Evolutionary conservation across 2,797 vertebrate genomes (phyloP), one percentile per base, ranked within the genome.

Genomic region (Harpagifer antarcticus): DNA sequence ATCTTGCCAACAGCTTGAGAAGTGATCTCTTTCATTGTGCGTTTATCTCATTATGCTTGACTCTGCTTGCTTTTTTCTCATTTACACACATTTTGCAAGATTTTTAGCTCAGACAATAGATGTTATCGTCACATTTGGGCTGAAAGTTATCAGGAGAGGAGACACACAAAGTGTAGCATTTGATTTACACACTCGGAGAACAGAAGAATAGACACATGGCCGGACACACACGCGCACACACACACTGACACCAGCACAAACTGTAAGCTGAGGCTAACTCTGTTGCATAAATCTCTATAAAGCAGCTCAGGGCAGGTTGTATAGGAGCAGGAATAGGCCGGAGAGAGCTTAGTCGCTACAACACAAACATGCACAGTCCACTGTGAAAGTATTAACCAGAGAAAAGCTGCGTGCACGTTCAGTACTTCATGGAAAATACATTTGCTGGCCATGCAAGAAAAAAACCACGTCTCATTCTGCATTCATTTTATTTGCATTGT

Each of bases 261-360:
- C 68, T 86, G 63, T 81, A 84, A 91, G 90, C 88, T 76, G 67
- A 87, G 83, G 85, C 89, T 91, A 86, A 91, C 86, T 83, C 88
- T 60, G 76, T 86, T 76, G 86, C 87, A 91, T 93, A 93, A 93
- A 88, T 86, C 92, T 92, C 84, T 84, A 87, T 84, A 90, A 91
- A 92, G 90, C 89, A 91, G 91, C 91, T 92, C 89, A 90, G 84
- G 67, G 79, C 82, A 84, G 78, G 86, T 75, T 88, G 83, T 72
- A 83, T 73, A 71, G 82, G 82, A 78, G 88, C 84, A 88, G 84
- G 86, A 84, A 79, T 63, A 84, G 84, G 88, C 74, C 71, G 71
- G 53, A 10, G 50, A 80, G 72, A 78, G 83, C 89, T 93, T 94
- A 91, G 85, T 84, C 83, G 89, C 76, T 70, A 42, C 76, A 52